These are phyloP conservation scores for Ochotona princeps DNA, from an alignment of 2,113 vertebrate genomes.

Conservation along the genomic window DNA sequence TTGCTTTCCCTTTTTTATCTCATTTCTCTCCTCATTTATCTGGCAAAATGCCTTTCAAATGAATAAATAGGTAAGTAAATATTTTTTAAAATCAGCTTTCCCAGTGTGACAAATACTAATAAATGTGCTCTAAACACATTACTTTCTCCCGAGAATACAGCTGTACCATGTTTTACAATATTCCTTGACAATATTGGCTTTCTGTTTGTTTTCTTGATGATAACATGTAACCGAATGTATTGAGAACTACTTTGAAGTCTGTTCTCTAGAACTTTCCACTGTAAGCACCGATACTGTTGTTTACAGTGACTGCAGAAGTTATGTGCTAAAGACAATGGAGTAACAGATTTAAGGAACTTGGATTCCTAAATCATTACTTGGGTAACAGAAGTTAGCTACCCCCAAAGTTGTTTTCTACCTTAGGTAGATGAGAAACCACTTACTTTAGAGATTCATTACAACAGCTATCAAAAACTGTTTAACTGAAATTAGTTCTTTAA, in stretches of 20 bases:
- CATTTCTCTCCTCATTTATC: too few species aligned
- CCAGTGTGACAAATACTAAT: neutral
- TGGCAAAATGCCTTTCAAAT: too few species aligned
- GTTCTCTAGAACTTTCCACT: neutral
- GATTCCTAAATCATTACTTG: neutral
- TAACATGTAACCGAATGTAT: neutral
- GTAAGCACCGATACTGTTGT: neutral
- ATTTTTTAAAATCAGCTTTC: neutral
- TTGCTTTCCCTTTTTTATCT: too few species aligned
- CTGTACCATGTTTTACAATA: neutral
- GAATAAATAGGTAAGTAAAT: too few species aligned
- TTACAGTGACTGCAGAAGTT: neutral
- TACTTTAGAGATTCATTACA: neutral
- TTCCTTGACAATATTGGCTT: neutral
- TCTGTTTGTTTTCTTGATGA: neutral
- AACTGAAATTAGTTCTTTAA: neutral
- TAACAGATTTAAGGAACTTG: neutral
- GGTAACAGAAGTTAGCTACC: neutral
- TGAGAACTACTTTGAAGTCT: neutral
- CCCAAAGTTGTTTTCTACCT: neutral
- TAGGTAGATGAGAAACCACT: neutral
- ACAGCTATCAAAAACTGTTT: neutral
- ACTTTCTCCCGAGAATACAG: neutral
- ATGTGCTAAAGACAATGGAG: neutral
- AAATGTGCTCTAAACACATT: neutral